Evolutionary conservation across 2,888 invertebrate species (phyloP).

Genomic region (Subacronicta megacephala): DNA sequence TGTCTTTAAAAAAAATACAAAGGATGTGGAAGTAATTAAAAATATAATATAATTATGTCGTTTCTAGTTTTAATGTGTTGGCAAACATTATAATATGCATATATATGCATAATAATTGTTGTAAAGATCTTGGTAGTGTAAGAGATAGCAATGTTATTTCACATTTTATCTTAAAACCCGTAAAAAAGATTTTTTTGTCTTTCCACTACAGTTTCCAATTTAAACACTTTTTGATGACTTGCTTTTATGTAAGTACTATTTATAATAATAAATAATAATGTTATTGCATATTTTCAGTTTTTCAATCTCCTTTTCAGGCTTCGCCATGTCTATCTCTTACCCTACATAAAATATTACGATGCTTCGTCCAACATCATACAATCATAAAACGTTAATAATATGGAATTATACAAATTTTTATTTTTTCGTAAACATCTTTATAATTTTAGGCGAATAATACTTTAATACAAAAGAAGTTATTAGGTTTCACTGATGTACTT

Average conservation of each 20-base stretch:
- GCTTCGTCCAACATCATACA: slow-evolving; percentile 42
- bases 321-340: slow-evolving; percentile 11
- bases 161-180: slow-evolving; percentile 14
- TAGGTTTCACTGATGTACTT: not conserved
- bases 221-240: no score
- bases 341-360: slow-evolving; percentile 49
- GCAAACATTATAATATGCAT: no score
- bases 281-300: no score
- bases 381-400: slow-evolving; percentile 52
- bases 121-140: slow-evolving; percentile 29
- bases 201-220: no score
- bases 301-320: no score
- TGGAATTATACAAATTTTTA: slow-evolving; percentile 59
- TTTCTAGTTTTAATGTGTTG: slow-evolving; percentile 22
- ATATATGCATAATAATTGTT: slow-evolving; percentile 21
- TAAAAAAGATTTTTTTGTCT: not conserved
- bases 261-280: no score
- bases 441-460: slow-evolving; percentile 50
- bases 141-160: slow-evolving; percentile 23
- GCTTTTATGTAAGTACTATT: no score
- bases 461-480: not conserved
- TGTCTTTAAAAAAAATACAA: no score
- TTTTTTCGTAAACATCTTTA: slow-evolving; percentile 53
- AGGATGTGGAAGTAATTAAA: no score
- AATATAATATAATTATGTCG: no score